Percentiles rank a stretch among this genome's conserved stretches.
phyloP scores from a whole-genome alignment of 1,140 invertebrate species.

The Lordiphosa clarofinis region DNA sequence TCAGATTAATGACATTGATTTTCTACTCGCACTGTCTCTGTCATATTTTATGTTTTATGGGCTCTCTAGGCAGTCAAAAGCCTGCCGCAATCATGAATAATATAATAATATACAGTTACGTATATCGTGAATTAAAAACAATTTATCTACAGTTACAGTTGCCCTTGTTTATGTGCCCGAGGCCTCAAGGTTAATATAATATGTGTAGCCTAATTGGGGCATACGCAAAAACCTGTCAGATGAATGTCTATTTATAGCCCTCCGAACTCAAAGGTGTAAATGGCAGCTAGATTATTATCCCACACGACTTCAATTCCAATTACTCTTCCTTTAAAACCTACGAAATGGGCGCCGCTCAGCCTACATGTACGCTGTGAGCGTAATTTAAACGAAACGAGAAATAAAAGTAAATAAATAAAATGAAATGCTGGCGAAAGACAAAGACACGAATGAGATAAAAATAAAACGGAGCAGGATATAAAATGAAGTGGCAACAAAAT shows the following conservation, averaged over 20 bases:
- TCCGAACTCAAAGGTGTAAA: slow-evolving; percentile 14
- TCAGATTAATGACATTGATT: too few relatives aligned
- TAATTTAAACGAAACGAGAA: slow-evolving; percentile 47
- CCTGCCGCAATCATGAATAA: slow-evolving; percentile 49
- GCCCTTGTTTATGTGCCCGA: slow-evolving; percentile 24
- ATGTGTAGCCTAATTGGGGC: slow-evolving; percentile 38
- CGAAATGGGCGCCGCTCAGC: slow-evolving; percentile 14
- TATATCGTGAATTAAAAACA: slow-evolving; percentile 53
- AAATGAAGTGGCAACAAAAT: slow-evolving; percentile 62
- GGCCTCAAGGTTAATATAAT: slow-evolving; percentile 38
- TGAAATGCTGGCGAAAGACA: slow-evolving; percentile 22
- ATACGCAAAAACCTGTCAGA: slow-evolving; percentile 4
- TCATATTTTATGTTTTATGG: slow-evolving; percentile 55
- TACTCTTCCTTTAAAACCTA: slow-evolving; percentile 20
- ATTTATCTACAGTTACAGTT: slow-evolving; percentile 60
- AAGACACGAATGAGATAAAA: slow-evolving; percentile 31
- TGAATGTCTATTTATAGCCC: slow-evolving; percentile 35
- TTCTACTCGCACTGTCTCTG: slow-evolving; percentile 50
- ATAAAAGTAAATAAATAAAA: slow-evolving; percentile 58
- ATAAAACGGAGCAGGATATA: slow-evolving; percentile 49
- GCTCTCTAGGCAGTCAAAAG: too few relatives aligned
- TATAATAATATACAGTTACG: slow-evolving; percentile 56
- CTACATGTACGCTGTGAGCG: slow-evolving; percentile 34
- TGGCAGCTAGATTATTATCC: slow-evolving; percentile 18
- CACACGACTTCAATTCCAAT: slow-evolving; percentile 55